A percentile compares a stretch with the other conserved stretches of the same genome.
These are phyloP conservation scores for Drosophila suboccidentalis DNA, from an alignment of 2,888 invertebrate species.

Conservation along the genomic window DNA sequence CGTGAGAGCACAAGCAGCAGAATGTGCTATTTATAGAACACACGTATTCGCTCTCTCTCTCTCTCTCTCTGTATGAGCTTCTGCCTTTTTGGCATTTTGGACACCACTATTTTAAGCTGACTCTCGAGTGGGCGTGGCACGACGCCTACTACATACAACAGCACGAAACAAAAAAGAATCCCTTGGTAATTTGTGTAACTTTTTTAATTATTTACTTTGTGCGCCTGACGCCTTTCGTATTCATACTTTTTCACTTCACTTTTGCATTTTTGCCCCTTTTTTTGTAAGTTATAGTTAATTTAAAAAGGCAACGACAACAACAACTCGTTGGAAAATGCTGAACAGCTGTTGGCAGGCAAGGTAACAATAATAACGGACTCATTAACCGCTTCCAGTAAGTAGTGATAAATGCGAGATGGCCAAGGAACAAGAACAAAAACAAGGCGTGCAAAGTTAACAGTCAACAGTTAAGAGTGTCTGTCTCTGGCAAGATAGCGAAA, in stretches of 20 bases:
- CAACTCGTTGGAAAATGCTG: constrained; percentile 40
- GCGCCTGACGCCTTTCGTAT: constrained; percentile 13
- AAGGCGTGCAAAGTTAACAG: too few relatives aligned
- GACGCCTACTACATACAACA: constrained; percentile 1
- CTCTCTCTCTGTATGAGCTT: too few relatives aligned
- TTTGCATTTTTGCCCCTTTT: background rate
- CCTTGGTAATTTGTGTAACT: constrained; percentile 66
- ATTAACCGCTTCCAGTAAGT: constrained; percentile 33
- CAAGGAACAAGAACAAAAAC: too few relatives aligned
- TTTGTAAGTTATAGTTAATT: constrained; percentile 24
- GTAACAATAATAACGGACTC: constrained; percentile 12
- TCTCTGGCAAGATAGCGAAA: too few relatives aligned
- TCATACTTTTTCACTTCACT: constrained; percentile 6
- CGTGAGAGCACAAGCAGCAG: too few relatives aligned
- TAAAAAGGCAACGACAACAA: constrained; percentile 22
- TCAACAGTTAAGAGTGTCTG: too few relatives aligned
- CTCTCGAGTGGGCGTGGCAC: constrained; percentile 11
- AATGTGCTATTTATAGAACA: too few relatives aligned
- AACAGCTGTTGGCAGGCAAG: constrained; percentile 42
- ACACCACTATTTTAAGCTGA: background rate
- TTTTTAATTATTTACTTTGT: constrained; percentile 74
- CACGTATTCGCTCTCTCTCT: too few relatives aligned
- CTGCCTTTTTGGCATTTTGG: too few relatives aligned
- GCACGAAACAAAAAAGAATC: background rate
- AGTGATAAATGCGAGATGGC: constrained; percentile 44